These are phyloP conservation scores for Crotalus tigris DNA, from an alignment of 2,113 vertebrate genomes.

Conservation along the genomic window DNA sequence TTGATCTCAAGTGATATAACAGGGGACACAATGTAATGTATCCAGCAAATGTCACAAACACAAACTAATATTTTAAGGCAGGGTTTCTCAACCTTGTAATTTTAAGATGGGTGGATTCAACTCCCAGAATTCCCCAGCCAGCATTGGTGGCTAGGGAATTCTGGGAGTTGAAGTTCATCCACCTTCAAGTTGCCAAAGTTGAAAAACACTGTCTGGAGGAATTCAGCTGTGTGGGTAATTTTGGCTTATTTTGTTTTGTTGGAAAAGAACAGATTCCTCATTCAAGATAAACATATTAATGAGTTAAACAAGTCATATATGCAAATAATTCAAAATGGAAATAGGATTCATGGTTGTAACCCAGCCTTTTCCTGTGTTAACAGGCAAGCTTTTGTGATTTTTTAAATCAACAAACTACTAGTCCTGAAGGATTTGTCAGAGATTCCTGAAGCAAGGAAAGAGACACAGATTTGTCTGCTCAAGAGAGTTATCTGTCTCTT, in stretches of 20 bases:
- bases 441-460: constrained; percentile 19
- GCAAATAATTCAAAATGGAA: neutral
- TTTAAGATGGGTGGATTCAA: neutral
- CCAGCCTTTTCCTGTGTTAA: constrained; percentile 7
- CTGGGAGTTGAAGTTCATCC: neutral
- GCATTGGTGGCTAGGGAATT: neutral
- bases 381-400: neutral
- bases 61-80: neutral
- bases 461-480: neutral
- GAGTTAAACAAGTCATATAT: neutral
- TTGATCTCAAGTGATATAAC: too few relatives aligned
- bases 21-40: too few relatives aligned
- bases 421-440: constrained; percentile 1
- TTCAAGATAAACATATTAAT: neutral
- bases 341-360: neutral
- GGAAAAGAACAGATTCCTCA: neutral
- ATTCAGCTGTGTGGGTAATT: neutral
- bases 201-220: neutral
- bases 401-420: neutral
- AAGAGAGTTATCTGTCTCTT: neutral
- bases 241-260: neutral
- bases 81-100: neutral
- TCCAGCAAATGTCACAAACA: neutral
- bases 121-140: neutral
- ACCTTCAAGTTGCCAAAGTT: neutral